Base-by-base conservation (phyloP, 2,888 invertebrate genomes). In the Eristalinus aeneus region DNA sequence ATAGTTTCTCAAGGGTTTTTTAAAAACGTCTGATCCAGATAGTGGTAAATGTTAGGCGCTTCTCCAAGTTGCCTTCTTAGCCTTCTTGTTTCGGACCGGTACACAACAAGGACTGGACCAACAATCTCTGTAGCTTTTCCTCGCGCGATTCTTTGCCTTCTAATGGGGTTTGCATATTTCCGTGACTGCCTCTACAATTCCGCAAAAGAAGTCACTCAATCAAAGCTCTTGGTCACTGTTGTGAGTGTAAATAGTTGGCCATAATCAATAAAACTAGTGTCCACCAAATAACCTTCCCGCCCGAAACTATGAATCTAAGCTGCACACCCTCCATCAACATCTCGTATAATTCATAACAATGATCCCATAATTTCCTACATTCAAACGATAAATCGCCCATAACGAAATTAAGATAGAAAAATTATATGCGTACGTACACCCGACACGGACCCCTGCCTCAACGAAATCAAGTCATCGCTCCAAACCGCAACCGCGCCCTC, bases 391-490 rank as follows among this genome's bases (percentile, higher is more conserved):
- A 85, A 85, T 81, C 82, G 64, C 63, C 82, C 82, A 77, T 86
- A 78, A 77, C 86, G 61, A 77, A 86, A 86, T 86, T 86, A 82
- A 86, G 86, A 74, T 46, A 71, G 77, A 77, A 77, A 81, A 77
- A 86, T 77, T 71, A 82, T 86, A 73, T 77, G 61, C 64, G 39
- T 68, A 58, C 56, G 54, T n/a, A 75, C 56, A 79, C 22, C 22
- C n/a, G n/a, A 27, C 27, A 27, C 27, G 27, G 12, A 72, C 60
- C 76, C 76, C 73, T 73, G 71, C 67, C 36, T 23, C 60, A 46
- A 64, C n/a, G 46, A 86, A 82, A 86, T 82, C 86, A 78, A 82
- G 77, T 78, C 86, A 82, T 81, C 83, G 73, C 67, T 72, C 32
- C 71, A 58, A 63, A 77, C 82, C 82, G 53, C 77, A 81, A 73